Evolutionary conservation across 1,140 invertebrate genomes (phyloP), one percentile per base, ranked within the genome.

Genomic region (Philotrypesis tridentata): DNA sequence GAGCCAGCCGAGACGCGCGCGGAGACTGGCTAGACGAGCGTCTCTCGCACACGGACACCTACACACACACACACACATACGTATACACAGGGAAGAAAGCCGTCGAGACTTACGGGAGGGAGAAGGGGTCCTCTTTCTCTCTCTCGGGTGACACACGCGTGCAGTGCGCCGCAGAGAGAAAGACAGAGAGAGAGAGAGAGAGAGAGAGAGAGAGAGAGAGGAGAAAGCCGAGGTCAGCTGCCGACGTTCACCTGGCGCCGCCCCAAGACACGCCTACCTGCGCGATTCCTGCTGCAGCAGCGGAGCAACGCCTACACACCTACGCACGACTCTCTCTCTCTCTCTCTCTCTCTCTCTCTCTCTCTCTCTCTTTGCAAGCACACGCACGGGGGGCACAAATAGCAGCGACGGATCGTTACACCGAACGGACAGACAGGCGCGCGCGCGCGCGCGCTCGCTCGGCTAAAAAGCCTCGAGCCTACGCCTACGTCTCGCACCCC

Each of bases 241-340:
- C 88, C 85, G 60, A 48, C 33, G 37, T 87, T 89, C 89, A 90
- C 89, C 90, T 91, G 90, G 89, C 88, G 84, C 91, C 91, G 89
- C 90, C 90, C 90, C 85, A 89, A 88, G 90, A 87, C 89, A 91
- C 91, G 91, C 91, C 91, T 88, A 92, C 89, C 90, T 90, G 90
- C 89, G 89, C 89, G 86, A 89, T 88, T 87, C 83, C 71, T 79
- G 31, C 85, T 82, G 73, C 83, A 79, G 61, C 84, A 87, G 89
- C n/a, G n/a, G n/a, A n/a, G n/a, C 63, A 87, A 90, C 90, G 90
- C 89, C 90, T 91, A 90, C 89, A 88, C 86, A 89, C 86, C 86
- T 85, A 87, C 86, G 84, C 87, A 86, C 83, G 73, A 29, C 61
- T 65, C 61, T 14, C 73, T 75, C 73, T 83, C 68, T 79, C 70